These are phyloP conservation scores for Sarcoramphus papa DNA, from an alignment of 2,797 vertebrate species.

Conservation along the genomic window DNA sequence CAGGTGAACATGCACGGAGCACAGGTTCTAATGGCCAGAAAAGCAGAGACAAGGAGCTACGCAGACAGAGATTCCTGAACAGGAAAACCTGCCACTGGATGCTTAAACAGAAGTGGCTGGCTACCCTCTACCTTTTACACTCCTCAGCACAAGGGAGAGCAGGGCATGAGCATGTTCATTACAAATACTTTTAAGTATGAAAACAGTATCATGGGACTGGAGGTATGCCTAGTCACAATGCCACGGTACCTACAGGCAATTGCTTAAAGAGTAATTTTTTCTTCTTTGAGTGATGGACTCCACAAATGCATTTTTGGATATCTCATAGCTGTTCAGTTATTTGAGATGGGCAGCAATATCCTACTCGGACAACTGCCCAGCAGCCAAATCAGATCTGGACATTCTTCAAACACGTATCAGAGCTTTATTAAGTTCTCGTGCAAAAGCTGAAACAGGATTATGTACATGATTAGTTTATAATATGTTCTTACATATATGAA, in stretches of 20 bases:
- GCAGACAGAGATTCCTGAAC: not conserved
- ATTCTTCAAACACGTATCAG: not conserved
- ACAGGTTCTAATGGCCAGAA: not conserved
- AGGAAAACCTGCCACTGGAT: not conserved
- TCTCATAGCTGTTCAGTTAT: not conserved
- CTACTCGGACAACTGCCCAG: not conserved
- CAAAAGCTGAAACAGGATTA: not conserved
- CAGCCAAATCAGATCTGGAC: not conserved
- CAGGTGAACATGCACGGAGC: not conserved
- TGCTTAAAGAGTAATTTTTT: not conserved
- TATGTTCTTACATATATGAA: not conserved
- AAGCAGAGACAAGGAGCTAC: not conserved
- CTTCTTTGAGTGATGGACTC: not conserved
- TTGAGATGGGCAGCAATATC: not conserved
- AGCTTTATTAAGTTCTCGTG: not conserved
- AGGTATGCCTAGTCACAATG: not conserved
- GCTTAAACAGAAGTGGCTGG: not conserved
- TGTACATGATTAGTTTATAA: not conserved
- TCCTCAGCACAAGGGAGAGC: not conserved
- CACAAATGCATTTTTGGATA: not conserved
- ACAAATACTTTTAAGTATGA: not conserved
- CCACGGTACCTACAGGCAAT: not conserved
- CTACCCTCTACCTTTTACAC: not conserved
- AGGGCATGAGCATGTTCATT: not conserved
- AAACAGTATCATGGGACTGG: not conserved